phyloP scores from a whole-genome alignment of 2,113 vertebrate species.

The Phalacrocorax aristotelis region DNA sequence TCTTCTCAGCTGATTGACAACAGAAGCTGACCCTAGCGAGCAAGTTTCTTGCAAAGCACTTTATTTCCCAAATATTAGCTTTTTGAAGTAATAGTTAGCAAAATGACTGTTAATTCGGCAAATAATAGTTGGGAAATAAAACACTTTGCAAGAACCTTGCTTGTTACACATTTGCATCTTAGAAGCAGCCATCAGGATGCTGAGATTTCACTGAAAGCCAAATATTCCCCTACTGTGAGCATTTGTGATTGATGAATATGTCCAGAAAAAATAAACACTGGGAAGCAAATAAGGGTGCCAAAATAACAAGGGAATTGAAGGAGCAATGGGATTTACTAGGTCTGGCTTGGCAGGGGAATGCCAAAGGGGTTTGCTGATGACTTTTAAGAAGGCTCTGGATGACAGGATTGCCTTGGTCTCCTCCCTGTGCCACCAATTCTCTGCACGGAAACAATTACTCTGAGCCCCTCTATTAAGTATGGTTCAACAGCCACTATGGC shows the following conservation, averaged over 20 bases:
- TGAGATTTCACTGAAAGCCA: not conserved
- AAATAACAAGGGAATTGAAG: not conserved
- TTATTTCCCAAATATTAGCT: not conserved
- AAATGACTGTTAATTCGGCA: not conserved
- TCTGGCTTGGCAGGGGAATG: not conserved
- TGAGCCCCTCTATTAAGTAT: not conserved
- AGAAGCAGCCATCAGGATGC: not conserved
- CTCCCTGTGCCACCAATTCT: not conserved
- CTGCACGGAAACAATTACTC: fast-evolving
- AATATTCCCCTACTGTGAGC: not conserved
- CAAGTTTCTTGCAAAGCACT: not conserved
- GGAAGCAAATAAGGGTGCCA: not conserved
- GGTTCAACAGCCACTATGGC: not conserved
- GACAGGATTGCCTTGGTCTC: too few relatives aligned
- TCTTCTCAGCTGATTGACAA: not conserved
- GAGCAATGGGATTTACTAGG: not conserved
- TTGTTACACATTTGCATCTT: not conserved
- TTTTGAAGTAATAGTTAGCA: not conserved
- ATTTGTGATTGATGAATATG: not conserved
- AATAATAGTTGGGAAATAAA: not conserved
- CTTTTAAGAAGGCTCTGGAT: not conserved
- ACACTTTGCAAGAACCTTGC: not conserved
- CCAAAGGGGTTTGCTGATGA: not conserved
- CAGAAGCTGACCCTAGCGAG: not conserved
- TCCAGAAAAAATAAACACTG: not conserved